Evolutionary conservation across 2,888 invertebrate species (phyloP).

Genomic region (Morpho deidamia): DNA sequence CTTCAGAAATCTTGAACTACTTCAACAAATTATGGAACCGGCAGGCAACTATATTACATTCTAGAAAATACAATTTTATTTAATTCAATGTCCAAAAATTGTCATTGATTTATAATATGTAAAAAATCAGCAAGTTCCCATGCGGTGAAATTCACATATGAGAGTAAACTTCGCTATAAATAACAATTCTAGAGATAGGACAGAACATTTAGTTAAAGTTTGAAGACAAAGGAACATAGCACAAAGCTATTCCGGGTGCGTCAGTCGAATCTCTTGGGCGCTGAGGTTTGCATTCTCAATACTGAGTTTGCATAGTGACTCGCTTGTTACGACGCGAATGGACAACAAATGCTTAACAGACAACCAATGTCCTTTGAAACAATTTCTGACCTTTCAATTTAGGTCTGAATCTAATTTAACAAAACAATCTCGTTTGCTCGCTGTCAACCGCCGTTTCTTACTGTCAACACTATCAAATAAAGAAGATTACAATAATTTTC

Average conservation of each 20-base stretch:
- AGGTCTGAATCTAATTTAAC: no score
- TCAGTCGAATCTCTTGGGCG: constrained; percentile 10
- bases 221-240: constrained; percentile 7
- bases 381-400: neutral
- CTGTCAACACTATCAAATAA: no score
- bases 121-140: neutral
- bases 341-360: constrained; percentile 3
- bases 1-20: no score
- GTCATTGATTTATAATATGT: neutral
- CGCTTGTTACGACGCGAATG: constrained; percentile 10
- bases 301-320: constrained; percentile 7
- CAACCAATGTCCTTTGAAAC: neutral
- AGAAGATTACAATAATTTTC: no score
- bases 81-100: no score
- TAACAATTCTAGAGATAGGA: constrained; percentile 1
- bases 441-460: no score
- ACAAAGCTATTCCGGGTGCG: constrained; percentile 8
- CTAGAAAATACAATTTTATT: no score
- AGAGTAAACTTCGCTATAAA: neutral
- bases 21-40: no score
- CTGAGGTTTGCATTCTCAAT: constrained; percentile 16
- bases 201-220: constrained; percentile 5
- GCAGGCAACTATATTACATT: no score
- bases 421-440: no score
- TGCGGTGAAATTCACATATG: neutral